Percentiles rank a stretch among this genome's conserved stretches.
Conservation (phyloP, 2,888 invertebrate genomes). For the Macrophya alboannulata region DNA sequence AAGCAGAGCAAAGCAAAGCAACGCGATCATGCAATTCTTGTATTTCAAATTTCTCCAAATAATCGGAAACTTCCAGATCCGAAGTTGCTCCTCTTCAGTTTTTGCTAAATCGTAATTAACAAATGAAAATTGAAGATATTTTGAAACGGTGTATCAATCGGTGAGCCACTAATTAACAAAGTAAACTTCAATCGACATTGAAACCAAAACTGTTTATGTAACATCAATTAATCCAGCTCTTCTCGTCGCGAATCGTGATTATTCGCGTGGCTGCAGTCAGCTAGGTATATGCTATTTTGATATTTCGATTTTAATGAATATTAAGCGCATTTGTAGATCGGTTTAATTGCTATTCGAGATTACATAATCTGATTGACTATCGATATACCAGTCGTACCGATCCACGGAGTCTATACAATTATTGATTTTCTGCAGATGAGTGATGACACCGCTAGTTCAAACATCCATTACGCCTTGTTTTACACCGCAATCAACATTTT, state of each 20-base stretch:
- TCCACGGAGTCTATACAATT: neutral
- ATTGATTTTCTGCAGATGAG: neutral
- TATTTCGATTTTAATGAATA: slow-evolving; percentile 44
- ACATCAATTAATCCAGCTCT: slow-evolving; percentile 5
- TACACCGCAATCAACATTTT: neutral
- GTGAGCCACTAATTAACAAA: neutral
- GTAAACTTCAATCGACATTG: slow-evolving; percentile 4
- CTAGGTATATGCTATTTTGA: neutral
- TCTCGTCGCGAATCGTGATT: neutral
- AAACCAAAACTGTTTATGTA: slow-evolving; percentile 8
- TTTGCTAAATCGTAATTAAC: neutral
- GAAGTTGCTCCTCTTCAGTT: neutral
- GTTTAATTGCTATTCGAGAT: slow-evolving; percentile 44
- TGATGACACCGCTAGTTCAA: neutral
- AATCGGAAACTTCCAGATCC: neutral
- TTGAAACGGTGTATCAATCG: neutral
- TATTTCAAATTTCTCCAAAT: neutral
- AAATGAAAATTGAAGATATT: neutral
- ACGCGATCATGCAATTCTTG: neutral
- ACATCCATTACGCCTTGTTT: slow-evolving; percentile 4
- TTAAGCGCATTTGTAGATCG: slow-evolving; percentile 23
- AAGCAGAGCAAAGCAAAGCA: neutral
- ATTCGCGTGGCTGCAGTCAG: neutral
- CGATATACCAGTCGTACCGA: neutral
- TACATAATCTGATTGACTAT: slow-evolving; percentile 33